Evolutionary conservation across 2,113 vertebrate species (phyloP).

Genomic region (Tachysurus vachellii): DNA sequence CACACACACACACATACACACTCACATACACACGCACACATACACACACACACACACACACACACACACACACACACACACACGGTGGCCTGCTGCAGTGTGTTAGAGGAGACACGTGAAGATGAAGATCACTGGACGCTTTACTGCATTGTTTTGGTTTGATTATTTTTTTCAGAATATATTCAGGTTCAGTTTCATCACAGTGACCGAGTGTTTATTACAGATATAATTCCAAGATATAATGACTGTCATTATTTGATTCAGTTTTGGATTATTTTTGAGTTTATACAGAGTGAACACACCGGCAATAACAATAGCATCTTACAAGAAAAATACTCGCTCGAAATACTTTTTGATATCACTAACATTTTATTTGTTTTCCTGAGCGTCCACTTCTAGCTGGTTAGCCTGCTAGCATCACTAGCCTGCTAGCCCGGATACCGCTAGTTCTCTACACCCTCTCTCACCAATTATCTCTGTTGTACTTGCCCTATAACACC

Average conservation of each 20-base stretch:
- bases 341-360: no score
- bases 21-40: neutral
- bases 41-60: slow-evolving; percentile 46
- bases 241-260: neutral
- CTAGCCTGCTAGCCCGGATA: no score
- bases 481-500: no score
- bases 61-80: slow-evolving; percentile 30
- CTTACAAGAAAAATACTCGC: no score
- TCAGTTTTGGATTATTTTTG: no score
- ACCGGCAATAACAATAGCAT: no score
- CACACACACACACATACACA: slow-evolving; percentile 44
- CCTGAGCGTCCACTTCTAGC: no score
- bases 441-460: no score
- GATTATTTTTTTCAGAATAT: neutral
- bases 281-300: no score
- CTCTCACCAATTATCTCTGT: no score
- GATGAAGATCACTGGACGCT: neutral
- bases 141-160: neutral
- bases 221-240: neutral
- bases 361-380: no score
- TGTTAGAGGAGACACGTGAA: slow-evolving; percentile 33
- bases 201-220: neutral
- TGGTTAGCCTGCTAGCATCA: no score
- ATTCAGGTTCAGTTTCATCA: neutral
- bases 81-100: slow-evolving; percentile 61